phyloP scores from a whole-genome alignment of 2,888 invertebrate genomes.

The Cheilosia grossa region DNA sequence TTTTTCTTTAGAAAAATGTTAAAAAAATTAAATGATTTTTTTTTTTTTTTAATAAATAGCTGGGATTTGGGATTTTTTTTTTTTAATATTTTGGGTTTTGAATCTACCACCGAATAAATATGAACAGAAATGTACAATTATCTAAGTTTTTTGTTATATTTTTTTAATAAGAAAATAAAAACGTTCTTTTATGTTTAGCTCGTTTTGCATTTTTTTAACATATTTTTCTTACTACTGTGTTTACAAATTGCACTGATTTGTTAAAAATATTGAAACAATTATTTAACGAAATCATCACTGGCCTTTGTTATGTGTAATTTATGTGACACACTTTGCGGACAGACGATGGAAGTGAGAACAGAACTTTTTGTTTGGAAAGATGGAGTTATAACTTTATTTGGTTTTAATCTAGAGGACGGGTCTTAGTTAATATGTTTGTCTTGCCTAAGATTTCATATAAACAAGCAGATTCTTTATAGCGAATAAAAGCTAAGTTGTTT shows the following conservation, averaged over 20 bases:
- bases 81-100: constrained; percentile 38
- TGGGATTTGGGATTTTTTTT: constrained; percentile 43
- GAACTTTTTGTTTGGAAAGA: too few species aligned
- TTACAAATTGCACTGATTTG: constrained; percentile 77
- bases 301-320: constrained; percentile 57
- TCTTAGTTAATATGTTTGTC: too few species aligned
- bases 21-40: constrained; percentile 16
- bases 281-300: constrained; percentile 76
- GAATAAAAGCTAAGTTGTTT: too few species aligned
- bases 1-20: background rate
- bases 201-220: constrained; percentile 35
- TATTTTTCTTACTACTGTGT: constrained; percentile 59
- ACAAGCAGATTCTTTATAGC: too few species aligned
- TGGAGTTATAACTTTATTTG: too few species aligned
- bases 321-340: background rate
- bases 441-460: too few species aligned
- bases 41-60: constrained; percentile 60
- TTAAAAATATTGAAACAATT: constrained; percentile 67
- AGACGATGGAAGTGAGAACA: too few species aligned
- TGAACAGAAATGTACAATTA: constrained; percentile 65
- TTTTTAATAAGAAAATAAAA: constrained; percentile 31
- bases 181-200: constrained; percentile 25
- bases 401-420: too few species aligned
- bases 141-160: constrained; percentile 47
- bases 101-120: constrained; percentile 65